These are phyloP conservation scores for Drosophila nikananu DNA, from an alignment of 1,140 invertebrate genomes.

Conservation along the genomic window DNA sequence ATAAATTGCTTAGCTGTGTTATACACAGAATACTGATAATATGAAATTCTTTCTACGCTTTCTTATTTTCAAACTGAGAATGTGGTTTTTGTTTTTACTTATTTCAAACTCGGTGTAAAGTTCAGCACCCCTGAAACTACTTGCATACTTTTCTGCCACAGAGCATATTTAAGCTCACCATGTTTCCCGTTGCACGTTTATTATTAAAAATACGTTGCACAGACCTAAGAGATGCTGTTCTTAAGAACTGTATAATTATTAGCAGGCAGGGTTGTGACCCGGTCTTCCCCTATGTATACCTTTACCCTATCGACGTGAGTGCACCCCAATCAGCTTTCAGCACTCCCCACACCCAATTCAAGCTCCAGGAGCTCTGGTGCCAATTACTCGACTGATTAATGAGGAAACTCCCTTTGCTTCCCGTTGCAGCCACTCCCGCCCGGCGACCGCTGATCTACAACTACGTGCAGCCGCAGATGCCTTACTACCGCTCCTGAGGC, in stretches of 20 bases:
- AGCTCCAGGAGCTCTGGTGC: background rate
- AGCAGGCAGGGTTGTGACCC: background rate
- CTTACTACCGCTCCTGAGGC: conserved; percentile 70
- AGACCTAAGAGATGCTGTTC: background rate
- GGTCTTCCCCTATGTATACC: background rate
- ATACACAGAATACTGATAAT: no score
- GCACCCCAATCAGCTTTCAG: conserved; percentile 1
- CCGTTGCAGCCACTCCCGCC: conserved; percentile 64
- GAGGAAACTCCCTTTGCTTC: background rate
- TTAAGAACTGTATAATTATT: background rate
- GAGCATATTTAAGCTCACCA: background rate
- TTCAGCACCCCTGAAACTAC: background rate
- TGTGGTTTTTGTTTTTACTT: background rate
- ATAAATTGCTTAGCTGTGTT: no score
- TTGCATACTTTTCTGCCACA: conserved; percentile 58
- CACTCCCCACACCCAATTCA: no score
- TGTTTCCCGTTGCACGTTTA: background rate
- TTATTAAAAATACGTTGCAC: conserved; percentile 2
- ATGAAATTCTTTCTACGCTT: background rate
- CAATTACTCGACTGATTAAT: conserved; percentile 24
- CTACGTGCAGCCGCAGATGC: conserved; percentile 74
- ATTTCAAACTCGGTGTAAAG: background rate
- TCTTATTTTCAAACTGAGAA: no score
- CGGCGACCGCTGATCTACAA: conserved; percentile 77
- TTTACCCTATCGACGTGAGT: background rate